These are phyloP conservation scores for Nebria ingens DNA, from an alignment of 1,140 invertebrate species.

Conservation along the genomic window DNA sequence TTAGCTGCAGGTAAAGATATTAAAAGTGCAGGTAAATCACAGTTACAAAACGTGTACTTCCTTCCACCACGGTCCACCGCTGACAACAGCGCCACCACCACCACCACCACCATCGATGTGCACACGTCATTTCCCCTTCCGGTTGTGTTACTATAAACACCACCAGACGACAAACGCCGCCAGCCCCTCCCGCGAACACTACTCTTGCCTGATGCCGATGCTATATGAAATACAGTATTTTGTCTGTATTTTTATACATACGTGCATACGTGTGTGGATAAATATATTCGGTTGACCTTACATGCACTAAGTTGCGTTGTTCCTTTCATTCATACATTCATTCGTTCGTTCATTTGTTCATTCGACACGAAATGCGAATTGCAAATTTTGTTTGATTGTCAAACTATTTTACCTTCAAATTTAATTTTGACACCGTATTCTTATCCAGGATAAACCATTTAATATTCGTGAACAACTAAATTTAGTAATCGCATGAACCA, in stretches of 20 bases:
- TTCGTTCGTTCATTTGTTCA: neutral
- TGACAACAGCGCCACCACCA: neutral
- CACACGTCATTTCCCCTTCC: slow-evolving; percentile 21
- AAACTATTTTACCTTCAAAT: too few species aligned
- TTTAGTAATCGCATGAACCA: too few species aligned
- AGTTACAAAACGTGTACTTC: neutral
- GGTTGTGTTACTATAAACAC: slow-evolving; percentile 20
- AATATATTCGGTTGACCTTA: neutral
- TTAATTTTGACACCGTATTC: too few species aligned
- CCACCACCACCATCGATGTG: too few species aligned
- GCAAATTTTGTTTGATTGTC: too few species aligned
- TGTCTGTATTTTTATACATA: neutral
- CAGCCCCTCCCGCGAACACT: slow-evolving; percentile 7
- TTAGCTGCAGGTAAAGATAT: too few species aligned
- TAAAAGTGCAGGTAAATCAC: neutral
- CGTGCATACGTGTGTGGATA: neutral
- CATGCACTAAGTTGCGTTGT: too few species aligned
- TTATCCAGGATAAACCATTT: too few species aligned
- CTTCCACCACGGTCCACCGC: neutral
- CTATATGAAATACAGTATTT: neutral
- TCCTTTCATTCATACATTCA: neutral
- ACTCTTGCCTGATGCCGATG: neutral
- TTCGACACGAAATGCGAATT: too few species aligned
- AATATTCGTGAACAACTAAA: too few species aligned
- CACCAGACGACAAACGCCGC: slow-evolving; percentile 11